Conservation (phyloP, 37 sponge, comb jelly and placozoan genomes). For the Amphimedon queenslandica region DNA sequence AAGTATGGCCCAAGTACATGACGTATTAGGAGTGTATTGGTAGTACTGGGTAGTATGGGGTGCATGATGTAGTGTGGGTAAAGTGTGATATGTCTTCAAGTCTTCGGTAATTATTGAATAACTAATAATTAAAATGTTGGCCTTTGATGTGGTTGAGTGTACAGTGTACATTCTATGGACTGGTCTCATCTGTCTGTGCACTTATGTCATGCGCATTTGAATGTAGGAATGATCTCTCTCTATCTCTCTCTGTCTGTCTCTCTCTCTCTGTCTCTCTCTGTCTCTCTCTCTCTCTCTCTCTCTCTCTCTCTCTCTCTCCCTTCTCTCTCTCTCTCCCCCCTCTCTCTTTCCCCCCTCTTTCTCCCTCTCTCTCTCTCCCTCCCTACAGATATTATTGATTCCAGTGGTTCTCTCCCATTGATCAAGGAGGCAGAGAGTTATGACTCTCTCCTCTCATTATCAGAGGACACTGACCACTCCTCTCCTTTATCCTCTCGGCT, state of each 20-base stretch:
- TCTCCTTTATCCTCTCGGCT: neutral
- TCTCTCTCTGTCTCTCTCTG: neutral
- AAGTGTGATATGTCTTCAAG: too few species aligned
- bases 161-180: neutral
- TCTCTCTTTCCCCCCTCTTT: neutral
- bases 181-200: neutral
- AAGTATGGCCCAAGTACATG: too few species aligned
- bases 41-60: too few species aligned
- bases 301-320: neutral
- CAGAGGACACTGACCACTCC: neutral
- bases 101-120: too few species aligned
- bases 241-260: too few species aligned
- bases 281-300: neutral
- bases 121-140: too few species aligned
- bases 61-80: too few species aligned
- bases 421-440: neutral
- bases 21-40: too few species aligned
- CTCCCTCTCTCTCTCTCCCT: slow-evolving; percentile 15
- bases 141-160: too few species aligned
- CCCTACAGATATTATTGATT: too few species aligned
- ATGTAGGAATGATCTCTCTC: neutral
- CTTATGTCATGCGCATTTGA: neutral
- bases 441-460: neutral
- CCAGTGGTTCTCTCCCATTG: too few species aligned
- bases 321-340: neutral